Base-by-base conservation (phyloP, 2,113 vertebrate genomes). In the Oryzias melastigma region DNA sequence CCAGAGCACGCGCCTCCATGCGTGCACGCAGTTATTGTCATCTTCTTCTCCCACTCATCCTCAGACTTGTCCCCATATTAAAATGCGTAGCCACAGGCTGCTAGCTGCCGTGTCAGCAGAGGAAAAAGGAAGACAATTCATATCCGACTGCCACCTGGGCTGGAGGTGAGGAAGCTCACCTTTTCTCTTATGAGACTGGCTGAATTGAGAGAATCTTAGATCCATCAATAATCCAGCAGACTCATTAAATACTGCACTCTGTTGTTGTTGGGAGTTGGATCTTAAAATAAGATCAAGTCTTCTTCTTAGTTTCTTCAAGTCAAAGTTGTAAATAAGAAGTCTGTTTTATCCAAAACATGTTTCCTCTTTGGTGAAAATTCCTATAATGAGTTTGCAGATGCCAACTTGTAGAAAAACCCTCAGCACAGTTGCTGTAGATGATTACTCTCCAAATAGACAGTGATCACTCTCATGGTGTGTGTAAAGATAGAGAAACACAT, bases 71-170 rank as follows among this genome's bases (percentile, higher is more conserved):
- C 68, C 70, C 67, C 62, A 52, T 78, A 79, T 82, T 78, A 81
- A 80, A 86, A 85, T 75, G 61, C 46, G 14, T 53, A 27, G 78
- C 80, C 69, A 66, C 62, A 58, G 77, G 48, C 77, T 22, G 20
- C 50, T 62, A 35, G 71, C 72, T 88, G 91, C 84, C 52, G 85
- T 19, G 81, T 90, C 91, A 88, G 89, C 83, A 62, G 72, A 62
- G 44, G 61, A 54, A 45, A 4, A 42, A 55, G 47, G 43, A 60
- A 56, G 76, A 81, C 82, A 81, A 88, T 91, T 90, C 82, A 88
- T 88, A 85, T 52, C n/a, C 10, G 43, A 24, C 71, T 85, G 75
- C 86, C 86, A 86, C 75, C 54, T 55, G 15, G 62, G 74, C 47
- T 60, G 59, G 70, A 81, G 79, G 77, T 79, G 76, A 87, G 48